phyloP scores from a whole-genome alignment of 1,140 invertebrate species.

The Lepeophtheirus salmonis region DNA sequence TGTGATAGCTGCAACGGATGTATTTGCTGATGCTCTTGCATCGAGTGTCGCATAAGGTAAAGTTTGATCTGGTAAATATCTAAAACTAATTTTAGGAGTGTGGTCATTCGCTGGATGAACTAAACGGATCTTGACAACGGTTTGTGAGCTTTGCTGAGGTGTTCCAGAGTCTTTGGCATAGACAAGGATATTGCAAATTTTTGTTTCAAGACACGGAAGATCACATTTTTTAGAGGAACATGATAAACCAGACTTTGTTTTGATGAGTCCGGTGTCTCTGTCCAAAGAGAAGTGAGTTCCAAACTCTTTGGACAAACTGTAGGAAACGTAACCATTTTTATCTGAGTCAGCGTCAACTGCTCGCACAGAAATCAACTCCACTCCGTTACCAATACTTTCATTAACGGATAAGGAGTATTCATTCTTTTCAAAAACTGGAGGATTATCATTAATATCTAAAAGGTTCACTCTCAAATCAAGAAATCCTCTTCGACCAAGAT shows the following conservation, averaged over 20 bases:
- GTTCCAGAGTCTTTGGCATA: constrained; percentile 67
- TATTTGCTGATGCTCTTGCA: constrained; percentile 71
- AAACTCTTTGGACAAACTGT: constrained; percentile 62
- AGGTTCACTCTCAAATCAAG: constrained; percentile 73
- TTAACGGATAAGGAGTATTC: constrained; percentile 77
- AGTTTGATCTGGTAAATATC: constrained; percentile 54
- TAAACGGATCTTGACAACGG: constrained; percentile 82
- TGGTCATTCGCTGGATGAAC: constrained; percentile 76
- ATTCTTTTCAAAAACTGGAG: constrained; percentile 75
- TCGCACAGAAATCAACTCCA: constrained; percentile 62
- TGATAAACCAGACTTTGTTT: constrained; percentile 47
- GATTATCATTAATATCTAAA: constrained; percentile 83
- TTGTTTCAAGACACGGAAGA: not conserved
- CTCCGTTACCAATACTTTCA: constrained; percentile 73
- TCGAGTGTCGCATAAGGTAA: constrained; percentile 71
- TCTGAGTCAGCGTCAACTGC: constrained; percentile 78
- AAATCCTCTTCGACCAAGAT: constrained; percentile 60
- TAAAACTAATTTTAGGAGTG: constrained; percentile 73
- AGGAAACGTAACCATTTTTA: constrained; percentile 75
- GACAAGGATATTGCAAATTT: constrained; percentile 1
- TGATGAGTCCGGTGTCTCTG: constrained; percentile 64
- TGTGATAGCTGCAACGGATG: constrained; percentile 76
- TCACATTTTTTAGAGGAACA: constrained; percentile 19
- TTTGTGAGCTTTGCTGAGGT: constrained; percentile 68
- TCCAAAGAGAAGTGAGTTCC: constrained; percentile 72